Percentiles rank a stretch among this genome's conserved stretches.
Evolutionary conservation across 2,113 vertebrate genomes (phyloP).

Genomic region (Hiodon tergisus): DNA sequence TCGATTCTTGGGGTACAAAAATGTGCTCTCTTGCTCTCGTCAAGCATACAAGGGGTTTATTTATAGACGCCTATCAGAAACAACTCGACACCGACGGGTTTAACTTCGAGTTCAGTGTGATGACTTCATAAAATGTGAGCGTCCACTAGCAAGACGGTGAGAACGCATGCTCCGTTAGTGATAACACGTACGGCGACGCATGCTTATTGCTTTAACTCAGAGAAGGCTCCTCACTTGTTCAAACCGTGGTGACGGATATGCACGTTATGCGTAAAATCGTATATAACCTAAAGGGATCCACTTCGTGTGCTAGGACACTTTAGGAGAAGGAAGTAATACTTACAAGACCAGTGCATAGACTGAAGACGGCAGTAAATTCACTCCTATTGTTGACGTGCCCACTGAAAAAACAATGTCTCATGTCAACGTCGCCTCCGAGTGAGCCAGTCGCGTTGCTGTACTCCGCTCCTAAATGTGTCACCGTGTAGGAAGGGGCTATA

Average conservation of each 20-base stretch:
- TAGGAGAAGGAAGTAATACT: conserved; percentile 48
- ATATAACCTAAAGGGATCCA: conserved; percentile 3
- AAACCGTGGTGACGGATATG: conserved; percentile 18
- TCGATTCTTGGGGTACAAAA: neutral
- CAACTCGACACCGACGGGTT: neutral
- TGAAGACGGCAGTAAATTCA: conserved; percentile 74
- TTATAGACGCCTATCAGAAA: neutral
- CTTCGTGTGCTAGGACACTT: too few relatives aligned
- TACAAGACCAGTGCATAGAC: conserved; percentile 90
- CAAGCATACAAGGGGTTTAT: neutral
- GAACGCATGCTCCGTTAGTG: conserved; percentile 9
- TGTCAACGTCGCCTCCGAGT: conserved; percentile 46
- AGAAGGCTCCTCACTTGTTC: conserved; percentile 25
- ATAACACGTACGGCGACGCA: conserved; percentile 32
- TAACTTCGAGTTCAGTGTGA: neutral
- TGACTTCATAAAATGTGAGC: neutral
- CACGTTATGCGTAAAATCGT: conserved; percentile 23
- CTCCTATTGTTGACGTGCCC: conserved; percentile 80
- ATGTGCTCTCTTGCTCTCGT: neutral
- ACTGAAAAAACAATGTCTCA: conserved; percentile 90
- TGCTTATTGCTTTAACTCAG: conserved; percentile 34
- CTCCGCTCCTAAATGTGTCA: conserved; percentile 70
- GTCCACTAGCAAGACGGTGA: neutral
- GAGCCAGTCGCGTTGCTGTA: conserved; percentile 24
- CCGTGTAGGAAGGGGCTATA: conserved; percentile 71